Conservation (phyloP, 2,797 vertebrate species). For the Brachyrhaphis roseni region DNA sequence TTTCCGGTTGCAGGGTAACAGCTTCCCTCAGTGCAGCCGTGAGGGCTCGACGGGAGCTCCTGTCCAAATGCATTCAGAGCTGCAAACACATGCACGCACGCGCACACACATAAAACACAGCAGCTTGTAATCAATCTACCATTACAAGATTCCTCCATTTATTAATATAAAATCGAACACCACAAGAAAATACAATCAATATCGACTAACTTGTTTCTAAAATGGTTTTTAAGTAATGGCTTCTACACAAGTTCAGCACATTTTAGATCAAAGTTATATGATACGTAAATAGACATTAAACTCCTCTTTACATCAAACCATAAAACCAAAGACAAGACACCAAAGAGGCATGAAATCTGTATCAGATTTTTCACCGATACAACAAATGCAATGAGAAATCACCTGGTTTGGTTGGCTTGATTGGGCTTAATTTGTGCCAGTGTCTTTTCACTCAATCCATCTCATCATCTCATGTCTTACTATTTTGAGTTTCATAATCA, state of each 20-base stretch:
- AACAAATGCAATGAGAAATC: neutral
- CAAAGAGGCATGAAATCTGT: too few relatives aligned
- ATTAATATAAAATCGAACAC: neutral
- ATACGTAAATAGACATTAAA: neutral
- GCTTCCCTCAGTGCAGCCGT: slow-evolving; percentile 82
- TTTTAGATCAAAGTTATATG: neutral
- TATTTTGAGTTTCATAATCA: neutral
- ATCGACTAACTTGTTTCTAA: neutral
- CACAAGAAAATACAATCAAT: neutral
- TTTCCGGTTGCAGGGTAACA: slow-evolving; percentile 89
- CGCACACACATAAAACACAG: neutral
- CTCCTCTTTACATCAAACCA: neutral
- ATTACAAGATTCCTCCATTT: neutral
- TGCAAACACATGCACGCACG: slow-evolving; percentile 27
- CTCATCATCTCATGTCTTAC: neutral
- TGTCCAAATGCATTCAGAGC: slow-evolving; percentile 59
- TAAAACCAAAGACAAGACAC: too few relatives aligned
- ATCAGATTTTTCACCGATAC: too few relatives aligned
- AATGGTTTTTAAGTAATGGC: too few relatives aligned
- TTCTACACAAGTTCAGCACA: neutral
- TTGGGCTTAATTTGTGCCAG: too few relatives aligned
- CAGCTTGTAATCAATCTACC: neutral
- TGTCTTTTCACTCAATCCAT: neutral
- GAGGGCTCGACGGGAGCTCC: slow-evolving; percentile 79
- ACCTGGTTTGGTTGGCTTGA: neutral